Conservation (phyloP, 2,113 vertebrate genomes). For the Spilogale gracilis region DNA sequence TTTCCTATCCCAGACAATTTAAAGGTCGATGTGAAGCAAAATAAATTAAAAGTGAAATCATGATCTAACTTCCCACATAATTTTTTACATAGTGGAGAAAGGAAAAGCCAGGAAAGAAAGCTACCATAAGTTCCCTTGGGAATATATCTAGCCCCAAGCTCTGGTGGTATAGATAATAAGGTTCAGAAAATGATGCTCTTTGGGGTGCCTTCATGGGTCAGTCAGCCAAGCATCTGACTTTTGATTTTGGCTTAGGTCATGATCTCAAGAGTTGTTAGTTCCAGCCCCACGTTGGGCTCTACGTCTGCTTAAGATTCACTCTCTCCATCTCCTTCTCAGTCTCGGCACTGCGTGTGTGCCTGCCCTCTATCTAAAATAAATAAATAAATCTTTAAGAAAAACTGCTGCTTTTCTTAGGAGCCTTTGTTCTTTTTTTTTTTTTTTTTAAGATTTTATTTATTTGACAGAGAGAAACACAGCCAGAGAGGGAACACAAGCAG, state of each 20-base stretch:
- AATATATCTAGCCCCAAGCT: not conserved
- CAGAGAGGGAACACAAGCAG: no score
- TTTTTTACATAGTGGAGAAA: not conserved
- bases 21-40: constrained; percentile 48
- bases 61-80: not conserved
- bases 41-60: not conserved
- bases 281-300: not conserved
- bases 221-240: rapidly evolving
- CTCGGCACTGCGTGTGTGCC: not conserved
- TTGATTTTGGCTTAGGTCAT: not conserved
- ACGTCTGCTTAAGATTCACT: not conserved
- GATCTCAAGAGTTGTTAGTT: not conserved
- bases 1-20: not conserved
- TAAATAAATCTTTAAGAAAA: not conserved
- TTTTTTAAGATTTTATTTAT: no score
- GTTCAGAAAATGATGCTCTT: not conserved
- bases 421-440: not conserved
- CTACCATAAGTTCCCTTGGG: not conserved
- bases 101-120: not conserved
- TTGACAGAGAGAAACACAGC: no score
- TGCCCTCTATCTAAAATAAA: not conserved
- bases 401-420: not conserved
- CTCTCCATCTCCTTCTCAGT: not conserved
- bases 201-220: not conserved
- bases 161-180: not conserved